Evolutionary conservation across 2,113 vertebrate species (phyloP), one percentile per base, ranked within the genome.

Genomic region (Apteryx owenii): DNA sequence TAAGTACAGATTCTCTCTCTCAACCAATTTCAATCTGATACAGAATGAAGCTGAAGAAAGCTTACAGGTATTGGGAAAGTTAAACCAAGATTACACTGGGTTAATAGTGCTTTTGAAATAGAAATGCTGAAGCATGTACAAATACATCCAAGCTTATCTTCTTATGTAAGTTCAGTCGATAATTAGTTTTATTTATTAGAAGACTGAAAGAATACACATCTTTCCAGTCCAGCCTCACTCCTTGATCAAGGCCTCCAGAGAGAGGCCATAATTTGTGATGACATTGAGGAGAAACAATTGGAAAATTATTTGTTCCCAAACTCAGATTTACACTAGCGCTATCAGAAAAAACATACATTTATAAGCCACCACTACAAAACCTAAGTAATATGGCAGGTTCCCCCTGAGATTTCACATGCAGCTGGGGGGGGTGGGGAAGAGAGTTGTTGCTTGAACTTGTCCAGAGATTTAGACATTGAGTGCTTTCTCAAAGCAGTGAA

Each of bases 181-280:
- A 25, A 18, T 33, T 19, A 12, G 31, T 23, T 68, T 29, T 1
- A 7, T 11, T 58, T 12, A 14, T 10, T 25, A 48, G 22, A 33
- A 12, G 6, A 5, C 9, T 4, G 28, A 62, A 40, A 9, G 6
- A 4, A 11, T 29, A 56, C 7, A 2, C 14, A 25, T 3, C 5
- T 7, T 21, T 12, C 28, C n/a, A 2, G 22, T 0, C 2, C 0
- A 4, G 10, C 60, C n/a, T 7, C 0, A 1, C 58, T 15, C 13
- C 5, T n/a, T 2, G 20, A 3, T 0, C 11, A 1, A 5, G 23
- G 23, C 6, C 1, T 0, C 19, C 36, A 6, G 10, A 7, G 5
- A 2, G 23, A 0, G 42, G 10, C 22, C 2, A 15, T 56, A 0
- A 12, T 2, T 4, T 0, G 20, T 5, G 16, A 9, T 2, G 7